A percentile compares a stretch with the other conserved stretches of the same genome.
Evolutionary conservation across 2,113 vertebrate species (phyloP).

Genomic region (Neofelis nebulosa): DNA sequence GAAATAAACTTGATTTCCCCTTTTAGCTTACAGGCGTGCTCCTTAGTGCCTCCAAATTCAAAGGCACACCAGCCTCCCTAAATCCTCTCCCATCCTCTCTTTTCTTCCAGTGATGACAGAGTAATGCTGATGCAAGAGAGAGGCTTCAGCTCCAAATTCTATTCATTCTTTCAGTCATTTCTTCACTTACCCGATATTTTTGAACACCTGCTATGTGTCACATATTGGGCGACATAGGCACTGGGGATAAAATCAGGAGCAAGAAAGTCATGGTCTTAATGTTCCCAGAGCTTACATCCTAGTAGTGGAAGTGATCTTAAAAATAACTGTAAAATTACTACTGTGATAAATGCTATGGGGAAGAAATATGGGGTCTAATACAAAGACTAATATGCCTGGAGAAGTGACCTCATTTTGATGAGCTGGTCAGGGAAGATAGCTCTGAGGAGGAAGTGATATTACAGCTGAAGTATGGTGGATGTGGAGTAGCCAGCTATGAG

Average conservation of each 20-base stretch:
- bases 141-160: not conserved
- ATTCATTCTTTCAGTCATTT: not conserved
- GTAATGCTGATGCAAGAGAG: not conserved
- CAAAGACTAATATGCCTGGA: not conserved
- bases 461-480: not conserved
- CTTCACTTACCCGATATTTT: not conserved
- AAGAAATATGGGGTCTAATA: not conserved
- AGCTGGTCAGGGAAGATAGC: not conserved
- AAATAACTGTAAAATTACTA: conserved; percentile 9
- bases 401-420: not conserved
- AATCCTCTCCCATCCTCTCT: not conserved
- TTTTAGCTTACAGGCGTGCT: conserved; percentile 42
- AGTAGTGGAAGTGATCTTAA: not conserved
- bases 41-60: conserved; percentile 43
- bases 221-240: not conserved
- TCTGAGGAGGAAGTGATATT: not conserved
- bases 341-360: not conserved
- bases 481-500: not conserved
- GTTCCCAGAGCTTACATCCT: not conserved
- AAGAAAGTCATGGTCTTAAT: not conserved
- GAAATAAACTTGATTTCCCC: conserved; percentile 59
- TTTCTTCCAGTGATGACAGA: conserved; percentile 19
- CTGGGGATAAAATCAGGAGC: not conserved
- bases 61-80: not conserved
- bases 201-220: not conserved